phyloP scores from a whole-genome alignment of 1,140 invertebrate species.

The Samia ricini region DNA sequence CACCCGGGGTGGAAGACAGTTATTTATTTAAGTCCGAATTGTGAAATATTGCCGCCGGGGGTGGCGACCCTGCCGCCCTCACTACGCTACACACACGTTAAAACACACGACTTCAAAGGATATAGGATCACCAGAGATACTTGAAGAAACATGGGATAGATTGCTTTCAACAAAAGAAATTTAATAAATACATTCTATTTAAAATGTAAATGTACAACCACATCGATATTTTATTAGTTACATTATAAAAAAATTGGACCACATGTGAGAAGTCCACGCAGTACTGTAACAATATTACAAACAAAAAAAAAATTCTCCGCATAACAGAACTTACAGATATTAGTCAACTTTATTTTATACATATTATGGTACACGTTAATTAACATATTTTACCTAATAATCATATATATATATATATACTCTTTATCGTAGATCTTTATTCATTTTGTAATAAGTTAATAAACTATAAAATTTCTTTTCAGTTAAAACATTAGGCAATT shows the following conservation, averaged over 20 bases:
- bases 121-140: background rate
- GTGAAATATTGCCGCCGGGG: too few relatives aligned
- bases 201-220: slow-evolving; percentile 72
- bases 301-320: slow-evolving; percentile 76
- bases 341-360: slow-evolving; percentile 77
- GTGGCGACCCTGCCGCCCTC: too few relatives aligned
- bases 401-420: slow-evolving; percentile 67
- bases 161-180: slow-evolving; percentile 62
- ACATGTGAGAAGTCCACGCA: slow-evolving; percentile 68
- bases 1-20: too few relatives aligned
- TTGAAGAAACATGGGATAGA: slow-evolving; percentile 30
- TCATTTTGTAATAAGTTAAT: slow-evolving; percentile 76
- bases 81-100: too few relatives aligned
- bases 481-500: slow-evolving; percentile 72
- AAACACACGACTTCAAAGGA: background rate
- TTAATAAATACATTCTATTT: slow-evolving; percentile 61
- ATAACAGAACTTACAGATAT: slow-evolving; percentile 77
- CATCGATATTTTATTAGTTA: slow-evolving; percentile 77
- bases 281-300: slow-evolving; percentile 76
- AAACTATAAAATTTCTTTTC: slow-evolving; percentile 76
- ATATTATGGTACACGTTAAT: slow-evolving; percentile 74
- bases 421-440: slow-evolving; percentile 74
- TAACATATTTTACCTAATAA: slow-evolving; percentile 68
- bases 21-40: too few relatives aligned
- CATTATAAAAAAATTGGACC: slow-evolving; percentile 78